Conservation (phyloP, 2,888 invertebrate genomes). For the Phalera bucephala region DNA sequence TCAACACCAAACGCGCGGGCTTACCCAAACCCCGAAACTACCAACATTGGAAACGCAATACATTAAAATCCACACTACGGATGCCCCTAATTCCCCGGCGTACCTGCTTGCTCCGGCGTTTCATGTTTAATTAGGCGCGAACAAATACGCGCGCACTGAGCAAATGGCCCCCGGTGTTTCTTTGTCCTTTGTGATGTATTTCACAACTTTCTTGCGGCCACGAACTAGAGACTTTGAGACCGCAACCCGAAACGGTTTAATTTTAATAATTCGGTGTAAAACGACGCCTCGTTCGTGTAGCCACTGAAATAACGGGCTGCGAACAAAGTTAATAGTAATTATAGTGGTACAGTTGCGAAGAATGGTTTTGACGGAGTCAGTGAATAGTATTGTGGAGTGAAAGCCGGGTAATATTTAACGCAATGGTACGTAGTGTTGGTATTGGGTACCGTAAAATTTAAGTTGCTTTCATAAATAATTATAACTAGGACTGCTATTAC, state of each 20-base stretch:
- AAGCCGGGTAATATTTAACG: not conserved
- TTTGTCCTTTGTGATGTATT: slow-evolving; percentile 76
- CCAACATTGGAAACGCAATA: slow-evolving; percentile 24
- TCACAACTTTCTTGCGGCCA: slow-evolving; percentile 71
- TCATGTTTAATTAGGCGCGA: slow-evolving; percentile 80
- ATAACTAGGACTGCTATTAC: too few relatives aligned
- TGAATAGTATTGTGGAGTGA: slow-evolving; percentile 1
- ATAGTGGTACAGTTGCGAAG: slow-evolving; percentile 16
- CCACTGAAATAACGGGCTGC: slow-evolving; percentile 27
- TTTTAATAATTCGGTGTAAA: slow-evolving; percentile 68
- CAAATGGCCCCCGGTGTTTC: slow-evolving; percentile 72
- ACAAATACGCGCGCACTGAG: slow-evolving; percentile 68
- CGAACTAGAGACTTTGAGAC: slow-evolving; percentile 64
- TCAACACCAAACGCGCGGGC: too few relatives aligned
- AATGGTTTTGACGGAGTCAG: slow-evolving; percentile 7
- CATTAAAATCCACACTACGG: slow-evolving; percentile 43
- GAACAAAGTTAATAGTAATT: slow-evolving; percentile 22
- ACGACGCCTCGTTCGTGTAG: slow-evolving; percentile 44
- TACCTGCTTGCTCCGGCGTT: slow-evolving; percentile 56
- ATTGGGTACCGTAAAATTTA: too few relatives aligned
- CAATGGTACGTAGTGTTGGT: too few relatives aligned
- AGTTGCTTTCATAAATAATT: too few relatives aligned
- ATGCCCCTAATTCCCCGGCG: slow-evolving; percentile 47
- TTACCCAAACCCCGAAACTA: slow-evolving; percentile 7
- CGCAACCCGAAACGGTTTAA: slow-evolving; percentile 61